Evolutionary conservation across 2,888 invertebrate species (phyloP).

Genomic region (Melieria crassipennis): DNA sequence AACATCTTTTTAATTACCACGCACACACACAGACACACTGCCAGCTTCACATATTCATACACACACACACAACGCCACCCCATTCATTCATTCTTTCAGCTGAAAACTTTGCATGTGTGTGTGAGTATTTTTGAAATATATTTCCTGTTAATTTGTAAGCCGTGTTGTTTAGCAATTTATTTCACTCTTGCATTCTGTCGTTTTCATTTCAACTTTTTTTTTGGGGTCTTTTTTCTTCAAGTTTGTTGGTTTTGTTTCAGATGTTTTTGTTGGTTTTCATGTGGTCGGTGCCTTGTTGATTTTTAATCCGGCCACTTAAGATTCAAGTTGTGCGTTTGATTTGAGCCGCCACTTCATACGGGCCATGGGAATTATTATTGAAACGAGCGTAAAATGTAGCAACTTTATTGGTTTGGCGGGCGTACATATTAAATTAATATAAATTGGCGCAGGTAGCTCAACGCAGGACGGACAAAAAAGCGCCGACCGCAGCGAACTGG

Average conservation of each 20-base stretch:
- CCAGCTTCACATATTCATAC: too few relatives aligned
- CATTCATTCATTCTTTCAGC: too few relatives aligned
- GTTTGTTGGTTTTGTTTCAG: too few relatives aligned
- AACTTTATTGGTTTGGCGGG: constrained; percentile 61
- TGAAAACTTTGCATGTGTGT: too few relatives aligned
- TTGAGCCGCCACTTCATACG: constrained; percentile 52
- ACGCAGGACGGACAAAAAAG: constrained; percentile 33
- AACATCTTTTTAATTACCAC: too few relatives aligned
- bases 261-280: neutral
- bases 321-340: constrained; percentile 52
- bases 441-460: constrained; percentile 51
- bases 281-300: constrained; percentile 33
- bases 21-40: too few relatives aligned
- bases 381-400: constrained; percentile 60
- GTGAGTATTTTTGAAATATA: constrained; percentile 39
- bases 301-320: constrained; percentile 53
- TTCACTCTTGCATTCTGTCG: neutral
- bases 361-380: constrained; percentile 22
- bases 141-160: constrained; percentile 45
- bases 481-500: neutral
- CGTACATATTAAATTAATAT: constrained; percentile 62
- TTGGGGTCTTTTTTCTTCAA: constrained; percentile 35
- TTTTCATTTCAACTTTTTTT: constrained; percentile 3
- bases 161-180: constrained; percentile 31
- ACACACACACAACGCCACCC: too few relatives aligned